Evolutionary conservation across 2,888 invertebrate genomes (phyloP), one percentile per base, ranked within the genome.

Genomic region (Lycia hirtaria): DNA sequence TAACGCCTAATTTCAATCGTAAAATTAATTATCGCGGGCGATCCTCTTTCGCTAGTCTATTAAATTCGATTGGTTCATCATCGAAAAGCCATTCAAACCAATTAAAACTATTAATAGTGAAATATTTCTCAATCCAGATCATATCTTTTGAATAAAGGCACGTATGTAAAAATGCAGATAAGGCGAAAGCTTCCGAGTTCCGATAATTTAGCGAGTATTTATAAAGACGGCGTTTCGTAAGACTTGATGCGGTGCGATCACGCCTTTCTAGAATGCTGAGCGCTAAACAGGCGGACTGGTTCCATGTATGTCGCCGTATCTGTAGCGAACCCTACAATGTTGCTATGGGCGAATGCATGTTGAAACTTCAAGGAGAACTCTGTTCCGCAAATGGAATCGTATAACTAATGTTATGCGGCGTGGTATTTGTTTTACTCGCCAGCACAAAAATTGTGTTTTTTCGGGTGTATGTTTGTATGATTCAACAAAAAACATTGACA

Each of bases 191-290:
- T 58, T 41, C 15, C 50, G 20, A 59, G 56, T 58, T 41, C 15
- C 50, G 20, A 59, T 59, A 51, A 56, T 44, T 38, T 50, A 41
- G 33, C 55, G 57, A 51, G 53, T 62, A 60, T 63, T 60, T 64
- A 65, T 65, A 54, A 50, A 14, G 48, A 0, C 35, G 19, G 57
- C 60, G 59, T 71, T 68, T 64, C 65, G 56, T 65, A 68, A 70
- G 28, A 43, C 38, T 24, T 52, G 24, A 35, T 45, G 55, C 33
- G 41, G 43, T 12, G 47, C 10, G 41, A 33, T 45, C 51, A 41
- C 50, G 49, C 62, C 65, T 67, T 66, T 62, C 62, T 68, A 68
- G 64, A 68, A 64, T 61, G 49, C 54, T 57, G 64, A 68, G 62
- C 60, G 48, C 55, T 56, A 41, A 48, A 55, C 56, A 55, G 49